Evolutionary conservation across 2,888 invertebrate genomes (phyloP), one percentile per base, ranked within the genome.

Genomic region (Pharmacophagus antenor): DNA sequence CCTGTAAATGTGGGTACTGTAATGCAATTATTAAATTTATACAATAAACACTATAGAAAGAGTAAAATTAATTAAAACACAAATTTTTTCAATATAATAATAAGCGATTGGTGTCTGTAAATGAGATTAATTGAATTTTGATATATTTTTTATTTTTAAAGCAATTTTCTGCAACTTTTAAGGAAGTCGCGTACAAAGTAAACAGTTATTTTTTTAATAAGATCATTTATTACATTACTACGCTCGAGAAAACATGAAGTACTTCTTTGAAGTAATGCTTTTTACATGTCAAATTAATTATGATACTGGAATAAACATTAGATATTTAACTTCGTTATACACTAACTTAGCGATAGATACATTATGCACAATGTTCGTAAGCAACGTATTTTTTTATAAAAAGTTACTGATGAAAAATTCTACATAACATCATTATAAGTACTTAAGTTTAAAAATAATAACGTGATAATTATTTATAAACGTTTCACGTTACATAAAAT

Each of bases 401-500:
- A 58, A 52, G 18, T 53, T 46, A 52, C 5, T 47, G 46, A 20
- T 47, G 52, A 58, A 58, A 52, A 58, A 25, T 17, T 25, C 46
- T 52, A 46, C 47, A 41, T 57, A 50, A 55, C 42, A 12, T 56
- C 25, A 48, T 25, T 37, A 37, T 8, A 37, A 25, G 20, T 50
- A 21, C 37, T 37, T 37, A 31, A 51, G 21, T 37, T 18, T 37
- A 15, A n/a, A n/a, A 23, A 52, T 46, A 25, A 42, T 44, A 49
- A 54, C 47, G 25, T 53, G 22, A 21, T 48, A 15, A 25, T 31
- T 37, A 37, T 23, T 54, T 54, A 54, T 18, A 54, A 47, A 67
- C 63, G 42, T 44, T 20, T 44, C 64, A 66, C 56, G 62, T 63
- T 67, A 62, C 64, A 67, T 72, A 50, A 18, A 44, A 53, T 37